Conservation (phyloP, 2,888 invertebrate genomes). For the Chloromyia formosa region DNA sequence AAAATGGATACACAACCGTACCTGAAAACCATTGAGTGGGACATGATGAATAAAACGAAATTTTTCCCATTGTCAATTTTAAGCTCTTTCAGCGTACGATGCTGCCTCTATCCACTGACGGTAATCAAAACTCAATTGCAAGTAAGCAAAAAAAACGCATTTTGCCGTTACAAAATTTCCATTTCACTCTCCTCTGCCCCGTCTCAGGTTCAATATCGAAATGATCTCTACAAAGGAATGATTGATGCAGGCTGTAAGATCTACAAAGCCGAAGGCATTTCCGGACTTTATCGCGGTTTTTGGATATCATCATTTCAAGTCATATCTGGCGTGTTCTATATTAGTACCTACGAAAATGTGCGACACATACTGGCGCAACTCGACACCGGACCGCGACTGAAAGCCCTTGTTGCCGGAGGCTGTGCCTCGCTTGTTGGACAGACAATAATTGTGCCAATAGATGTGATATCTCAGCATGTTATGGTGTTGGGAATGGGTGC, state of each 20-base stretch:
- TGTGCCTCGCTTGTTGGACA: slow-evolving; percentile 93
- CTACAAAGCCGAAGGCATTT: slow-evolving; percentile 80
- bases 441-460: slow-evolving; percentile 95
- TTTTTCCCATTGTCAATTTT: slow-evolving; percentile 93
- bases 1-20: slow-evolving; percentile 60
- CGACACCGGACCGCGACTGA: slow-evolving; percentile 61
- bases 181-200: neutral
- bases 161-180: too few species aligned
- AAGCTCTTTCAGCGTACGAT: slow-evolving; percentile 71
- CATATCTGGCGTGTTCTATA: slow-evolving; percentile 88
- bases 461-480: slow-evolving; percentile 94
- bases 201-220: slow-evolving; percentile 71
- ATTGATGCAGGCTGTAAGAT: slow-evolving; percentile 91
- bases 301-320: slow-evolving; percentile 93
- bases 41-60: slow-evolving; percentile 96
- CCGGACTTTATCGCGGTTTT: slow-evolving; percentile 92
- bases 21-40: slow-evolving; percentile 92
- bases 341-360: slow-evolving; percentile 92
- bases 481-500: slow-evolving; percentile 85
- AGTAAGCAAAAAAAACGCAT: slow-evolving; percentile 65
- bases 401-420: slow-evolving; percentile 88
- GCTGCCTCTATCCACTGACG: slow-evolving; percentile 89
- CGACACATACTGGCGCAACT: slow-evolving; percentile 76
- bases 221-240: slow-evolving; percentile 85
- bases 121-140: slow-evolving; percentile 95